These are phyloP conservation scores for Sminthurinus aureus DNA, from an alignment of 2,888 invertebrate genomes.

Conservation along the genomic window DNA sequence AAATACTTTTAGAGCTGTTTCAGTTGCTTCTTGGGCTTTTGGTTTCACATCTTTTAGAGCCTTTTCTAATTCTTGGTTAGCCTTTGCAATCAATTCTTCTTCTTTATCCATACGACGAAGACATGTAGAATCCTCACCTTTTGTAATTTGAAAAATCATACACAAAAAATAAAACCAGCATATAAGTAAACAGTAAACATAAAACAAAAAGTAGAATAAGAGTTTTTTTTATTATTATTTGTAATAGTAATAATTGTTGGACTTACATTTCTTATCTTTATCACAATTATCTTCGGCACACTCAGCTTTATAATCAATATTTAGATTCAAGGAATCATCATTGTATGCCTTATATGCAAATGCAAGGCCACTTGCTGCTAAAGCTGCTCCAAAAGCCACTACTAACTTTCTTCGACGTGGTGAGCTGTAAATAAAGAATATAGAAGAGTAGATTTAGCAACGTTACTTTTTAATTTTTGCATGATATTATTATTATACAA, in stretches of 20 bases:
- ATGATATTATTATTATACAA: background rate
- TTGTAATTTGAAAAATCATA: too few species aligned
- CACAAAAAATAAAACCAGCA: background rate
- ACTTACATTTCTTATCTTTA: slow-evolving; percentile 19
- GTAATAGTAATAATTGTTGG: too few species aligned
- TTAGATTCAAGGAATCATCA: slow-evolving; percentile 19
- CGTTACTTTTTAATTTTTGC: too few species aligned
- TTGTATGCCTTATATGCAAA: slow-evolving; percentile 30
- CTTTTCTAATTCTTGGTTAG: slow-evolving; percentile 56
- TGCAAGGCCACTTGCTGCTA: slow-evolving; percentile 35
- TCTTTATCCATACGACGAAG: slow-evolving; percentile 56
- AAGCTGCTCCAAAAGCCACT: slow-evolving; percentile 31
- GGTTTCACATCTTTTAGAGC: slow-evolving; percentile 57
- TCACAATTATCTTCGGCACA: slow-evolving; percentile 38
- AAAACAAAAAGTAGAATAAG: background rate
- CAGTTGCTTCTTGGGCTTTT: slow-evolving; percentile 56
- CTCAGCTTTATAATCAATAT: slow-evolving; percentile 29
- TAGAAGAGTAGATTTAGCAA: background rate
- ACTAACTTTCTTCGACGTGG: slow-evolving; percentile 29
- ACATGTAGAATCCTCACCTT: slow-evolving; percentile 50
- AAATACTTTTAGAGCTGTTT: slow-evolving; percentile 55
- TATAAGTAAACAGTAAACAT: background rate
- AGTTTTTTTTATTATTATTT: background rate
- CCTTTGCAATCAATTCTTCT: slow-evolving; percentile 56
- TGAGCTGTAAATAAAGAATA: slow-evolving; percentile 8